Evolutionary conservation across 2,797 vertebrate species (phyloP).

Genomic region (Tokudaia muenninki): DNA sequence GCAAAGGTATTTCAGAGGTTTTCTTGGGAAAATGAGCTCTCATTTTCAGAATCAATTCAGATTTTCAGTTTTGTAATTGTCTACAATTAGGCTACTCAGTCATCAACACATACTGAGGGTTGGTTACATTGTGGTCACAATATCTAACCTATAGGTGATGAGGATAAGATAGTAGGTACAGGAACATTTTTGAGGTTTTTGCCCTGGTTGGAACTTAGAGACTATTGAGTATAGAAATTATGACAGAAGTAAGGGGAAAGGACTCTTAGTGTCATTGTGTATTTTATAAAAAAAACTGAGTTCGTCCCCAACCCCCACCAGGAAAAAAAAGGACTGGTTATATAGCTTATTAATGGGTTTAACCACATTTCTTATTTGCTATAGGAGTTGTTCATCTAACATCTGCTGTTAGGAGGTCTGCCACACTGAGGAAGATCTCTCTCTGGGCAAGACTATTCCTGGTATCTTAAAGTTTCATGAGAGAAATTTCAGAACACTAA

Average conservation of each 20-base stretch:
- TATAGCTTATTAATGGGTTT: background rate
- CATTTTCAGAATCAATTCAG: constrained; percentile 41
- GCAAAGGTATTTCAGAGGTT: constrained; percentile 43
- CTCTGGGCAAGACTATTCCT: background rate
- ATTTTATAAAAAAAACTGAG: constrained; percentile 45
- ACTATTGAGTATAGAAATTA: constrained; percentile 33
- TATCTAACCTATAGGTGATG: background rate
- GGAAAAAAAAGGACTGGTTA: constrained; percentile 9
- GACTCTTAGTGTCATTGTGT: constrained; percentile 5
- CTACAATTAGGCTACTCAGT: constrained; percentile 23
- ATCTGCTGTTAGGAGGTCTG: background rate
- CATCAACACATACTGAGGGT: background rate
- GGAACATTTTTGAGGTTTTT: constrained; percentile 4
- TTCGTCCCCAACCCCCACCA: background rate
- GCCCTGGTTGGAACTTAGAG: constrained; percentile 7
- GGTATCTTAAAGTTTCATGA: constrained; percentile 26
- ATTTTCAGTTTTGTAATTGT: constrained; percentile 25
- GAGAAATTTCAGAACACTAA: constrained; percentile 49
- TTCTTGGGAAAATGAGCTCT: constrained; percentile 23
- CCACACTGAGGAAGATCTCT: background rate
- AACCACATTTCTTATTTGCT: constrained; percentile 14
- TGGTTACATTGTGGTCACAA: background rate
- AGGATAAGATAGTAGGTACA: background rate
- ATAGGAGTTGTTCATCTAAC: background rate
- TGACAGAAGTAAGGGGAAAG: background rate